Evolutionary conservation across 1,140 invertebrate species (phyloP), one percentile per base, ranked within the genome.

Genomic region (Panagrolaimus sp.): DNA sequence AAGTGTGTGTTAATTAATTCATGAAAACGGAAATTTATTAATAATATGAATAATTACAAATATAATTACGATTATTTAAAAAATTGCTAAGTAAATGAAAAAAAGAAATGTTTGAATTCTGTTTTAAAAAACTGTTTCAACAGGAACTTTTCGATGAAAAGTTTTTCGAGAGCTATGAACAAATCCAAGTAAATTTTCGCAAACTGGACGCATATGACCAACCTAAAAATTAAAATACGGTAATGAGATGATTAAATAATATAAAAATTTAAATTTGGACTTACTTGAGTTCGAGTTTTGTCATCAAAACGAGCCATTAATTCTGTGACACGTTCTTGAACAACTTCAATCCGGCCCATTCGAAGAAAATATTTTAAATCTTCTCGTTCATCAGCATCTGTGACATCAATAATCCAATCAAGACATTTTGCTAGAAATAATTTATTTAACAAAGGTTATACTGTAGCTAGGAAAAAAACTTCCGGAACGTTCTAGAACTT

Each of bases 161-260:
- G 32, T 38, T 38, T 38, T 38, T 4, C 32, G 32, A 38, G 32
- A 38, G 32, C 7, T 7, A 38, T 38, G 32, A 38, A 38, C 32
- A 38, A 38, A 38, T 38, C 32, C 32, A 38, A 58, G 52, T 21
- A 58, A 28, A 58, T 28, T 12, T 58, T 58, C 52, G 17, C 52
- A 58, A 21, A 58, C 52, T 21, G 52, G 52, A 58, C 52, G 52
- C 52, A 58, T 58, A 28, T 58, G 52, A 58, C 52, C 52, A 21
- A 58, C 28, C 52, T 58, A 12, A 28, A 58, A 58, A 21, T n/a
- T n/a, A 26, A 58, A 58, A 7, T 15, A 14, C 17, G 7, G 21
- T 28, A 58, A 28, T 58, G 1, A 58, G 12, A 58, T 21, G 52
- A 12, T 9, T 52, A 52, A 58, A 14, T 58, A n/a, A 12, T 21